Evolutionary conservation across 2,797 vertebrate species (phyloP).

Genomic region (Cirrhinus molitorella): DNA sequence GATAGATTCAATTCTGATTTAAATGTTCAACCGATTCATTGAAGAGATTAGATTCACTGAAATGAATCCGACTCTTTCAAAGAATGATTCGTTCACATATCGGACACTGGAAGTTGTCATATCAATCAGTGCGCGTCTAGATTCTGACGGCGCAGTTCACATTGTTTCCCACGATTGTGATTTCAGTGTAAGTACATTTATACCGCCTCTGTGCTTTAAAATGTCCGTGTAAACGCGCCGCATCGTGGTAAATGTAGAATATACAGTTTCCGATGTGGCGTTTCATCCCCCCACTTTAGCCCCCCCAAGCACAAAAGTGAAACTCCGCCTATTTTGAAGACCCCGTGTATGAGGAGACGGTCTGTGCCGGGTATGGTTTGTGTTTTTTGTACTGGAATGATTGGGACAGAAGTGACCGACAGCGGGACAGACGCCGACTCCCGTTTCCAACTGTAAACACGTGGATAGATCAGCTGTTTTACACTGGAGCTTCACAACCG

Average conservation of each 20-base stretch:
- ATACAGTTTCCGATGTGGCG: not conserved
- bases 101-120: not conserved
- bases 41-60: too few species aligned
- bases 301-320: slow-evolving; percentile 46
- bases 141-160: not conserved
- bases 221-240: not conserved
- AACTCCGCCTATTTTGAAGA: slow-evolving; percentile 42
- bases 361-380: slow-evolving; percentile 7
- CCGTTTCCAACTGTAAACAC: slow-evolving; percentile 70
- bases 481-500: slow-evolving; percentile 37
- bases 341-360: slow-evolving; percentile 23
- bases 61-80: not conserved
- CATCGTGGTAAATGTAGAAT: not conserved
- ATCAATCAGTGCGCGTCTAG: not conserved
- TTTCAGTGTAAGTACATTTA: not conserved
- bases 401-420: slow-evolving; percentile 31
- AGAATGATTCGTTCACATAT: not conserved
- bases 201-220: not conserved
- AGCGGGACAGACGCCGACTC: slow-evolving; percentile 23
- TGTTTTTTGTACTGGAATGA: slow-evolving; percentile 21
- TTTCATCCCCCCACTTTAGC: slow-evolving; percentile 47
- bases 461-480: slow-evolving; percentile 54
- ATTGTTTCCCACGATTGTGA: not conserved
- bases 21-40: too few species aligned
- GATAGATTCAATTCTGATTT: too few species aligned